A percentile compares a stretch with the other conserved stretches of the same genome.
Evolutionary conservation across 2,888 invertebrate species (phyloP).

Genomic region (Rhamnusium bicolor): DNA sequence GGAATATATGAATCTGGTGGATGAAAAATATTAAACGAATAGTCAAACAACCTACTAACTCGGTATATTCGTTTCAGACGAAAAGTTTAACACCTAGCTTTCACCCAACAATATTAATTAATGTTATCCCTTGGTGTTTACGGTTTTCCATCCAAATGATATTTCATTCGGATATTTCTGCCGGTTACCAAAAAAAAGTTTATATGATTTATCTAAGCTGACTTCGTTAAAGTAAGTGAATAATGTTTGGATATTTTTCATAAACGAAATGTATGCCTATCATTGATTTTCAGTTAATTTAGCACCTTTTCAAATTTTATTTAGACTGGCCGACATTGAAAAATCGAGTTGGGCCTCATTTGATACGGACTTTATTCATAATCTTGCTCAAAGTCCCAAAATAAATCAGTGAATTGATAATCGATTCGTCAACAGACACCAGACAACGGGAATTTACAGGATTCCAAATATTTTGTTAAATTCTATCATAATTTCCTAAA

Average conservation of each 20-base stretch:
- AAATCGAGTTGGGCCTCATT: conserved; percentile 22
- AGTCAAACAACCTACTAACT: too few species aligned
- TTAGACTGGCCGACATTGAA: conserved; percentile 32
- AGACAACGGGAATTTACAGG: too few species aligned
- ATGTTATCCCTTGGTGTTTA: conserved; percentile 24
- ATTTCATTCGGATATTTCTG: conserved; percentile 23
- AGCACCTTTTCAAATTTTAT: conserved; percentile 31
- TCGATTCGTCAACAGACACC: background rate
- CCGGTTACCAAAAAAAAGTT: conserved; percentile 21
- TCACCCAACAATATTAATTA: conserved; percentile 15
- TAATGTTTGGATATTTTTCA: conserved; percentile 34
- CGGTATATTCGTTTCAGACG: background rate
- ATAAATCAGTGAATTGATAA: conserved; percentile 13
- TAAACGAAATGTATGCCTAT: conserved; percentile 1
- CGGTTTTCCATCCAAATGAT: conserved; percentile 12
- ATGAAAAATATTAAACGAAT: too few species aligned
- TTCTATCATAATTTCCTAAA: too few species aligned
- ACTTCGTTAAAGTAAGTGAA: conserved; percentile 35
- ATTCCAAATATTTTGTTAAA: too few species aligned
- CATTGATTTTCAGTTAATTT: conserved; percentile 35
- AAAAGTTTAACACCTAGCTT: background rate
- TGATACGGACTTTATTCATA: conserved; percentile 1
- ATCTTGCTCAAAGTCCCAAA: background rate
- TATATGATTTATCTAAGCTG: conserved; percentile 32
- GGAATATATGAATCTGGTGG: too few species aligned